Evolutionary conservation across 2,113 vertebrate genomes (phyloP), one percentile per base, ranked within the genome.

Genomic region (Rhodinocichla rosea): DNA sequence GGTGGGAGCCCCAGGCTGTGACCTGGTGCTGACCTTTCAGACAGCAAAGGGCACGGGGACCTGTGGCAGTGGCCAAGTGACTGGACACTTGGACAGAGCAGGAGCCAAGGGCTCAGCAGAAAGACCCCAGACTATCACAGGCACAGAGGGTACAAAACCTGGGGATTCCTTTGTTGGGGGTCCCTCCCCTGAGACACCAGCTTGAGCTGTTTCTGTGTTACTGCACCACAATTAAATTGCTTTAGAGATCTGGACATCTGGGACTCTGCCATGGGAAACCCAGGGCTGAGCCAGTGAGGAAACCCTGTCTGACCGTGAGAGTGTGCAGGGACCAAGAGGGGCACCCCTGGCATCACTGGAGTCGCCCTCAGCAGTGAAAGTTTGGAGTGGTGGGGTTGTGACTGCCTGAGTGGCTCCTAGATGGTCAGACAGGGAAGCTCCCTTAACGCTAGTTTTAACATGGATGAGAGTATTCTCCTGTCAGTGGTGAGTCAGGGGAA

Each of bases 351-450:
- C 13, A 9, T 45, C 69, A 39, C 53, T 60, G 60, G 28, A 60
- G 16, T 13, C 0, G 0, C 24, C 28, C 18, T 28, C 42, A 40
- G 32, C 17, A 32, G 14, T 27, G 9, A 22, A 56, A 18, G 6
- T 63, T 15, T 30, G 30, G 13, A 4, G 21, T 49, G 35, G 30
- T 56, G n/a, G 20, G 30, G 55, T 5, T 47, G n/a, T 56, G 49
- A 56, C 57, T 71, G 49, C 9, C 49, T 47, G 23, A 47, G 30
- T 47, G 39, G 35, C 35, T 88, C 35, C 37, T 67, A 28, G 15
- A 20, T 39, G 39, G 16, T 21, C 23, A 30, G 60, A 26, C 11
- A 52, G 37, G 16, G 9, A 82, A 45, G 15, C 10, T 89, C 52
- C 23, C 6, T 68, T 67, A 39, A n/a, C 5, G 15, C 30, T 35